Conservation (phyloP, 2,888 invertebrate genomes). For the Phymatocera aterrima region DNA sequence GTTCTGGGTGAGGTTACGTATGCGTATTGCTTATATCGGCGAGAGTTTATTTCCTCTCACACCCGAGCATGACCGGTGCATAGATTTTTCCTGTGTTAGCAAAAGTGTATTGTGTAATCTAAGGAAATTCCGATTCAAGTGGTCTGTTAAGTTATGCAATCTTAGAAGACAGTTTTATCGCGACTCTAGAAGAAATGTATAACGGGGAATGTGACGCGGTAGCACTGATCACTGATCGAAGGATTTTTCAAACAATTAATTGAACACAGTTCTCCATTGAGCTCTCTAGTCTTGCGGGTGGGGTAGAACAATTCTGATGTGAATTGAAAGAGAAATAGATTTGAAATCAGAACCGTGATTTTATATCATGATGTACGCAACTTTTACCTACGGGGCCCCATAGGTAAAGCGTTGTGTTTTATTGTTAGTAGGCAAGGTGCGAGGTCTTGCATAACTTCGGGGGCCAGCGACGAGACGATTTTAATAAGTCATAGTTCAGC, state of each 20-base stretch:
- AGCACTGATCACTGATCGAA: not conserved
- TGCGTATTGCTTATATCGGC: not conserved
- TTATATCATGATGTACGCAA: too few species aligned
- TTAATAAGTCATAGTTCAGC: slow-evolving; percentile 15
- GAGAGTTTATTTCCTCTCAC: not conserved
- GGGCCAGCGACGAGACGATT: slow-evolving; percentile 25
- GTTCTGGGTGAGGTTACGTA: not conserved
- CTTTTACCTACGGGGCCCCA: not conserved
- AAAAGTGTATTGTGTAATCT: not conserved
- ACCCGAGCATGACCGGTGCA: slow-evolving; percentile 19
- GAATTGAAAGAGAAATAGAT: not conserved
- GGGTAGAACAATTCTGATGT: not conserved
- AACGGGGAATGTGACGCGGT: not conserved
- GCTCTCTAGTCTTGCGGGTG: not conserved
- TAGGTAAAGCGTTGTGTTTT: not conserved
- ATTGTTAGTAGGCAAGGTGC: not conserved
- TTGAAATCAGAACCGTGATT: not conserved
- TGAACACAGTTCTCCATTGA: not conserved
- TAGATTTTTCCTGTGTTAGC: not conserved
- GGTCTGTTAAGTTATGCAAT: not conserved
- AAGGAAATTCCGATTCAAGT: slow-evolving; percentile 15
- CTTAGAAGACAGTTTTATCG: not conserved
- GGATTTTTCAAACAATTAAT: not conserved
- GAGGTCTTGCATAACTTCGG: not conserved
- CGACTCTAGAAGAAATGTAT: not conserved